Percentiles rank a stretch among this genome's conserved stretches.
Evolutionary conservation across 2,888 invertebrate genomes (phyloP).

Genomic region (Cartodere bifasciata): DNA sequence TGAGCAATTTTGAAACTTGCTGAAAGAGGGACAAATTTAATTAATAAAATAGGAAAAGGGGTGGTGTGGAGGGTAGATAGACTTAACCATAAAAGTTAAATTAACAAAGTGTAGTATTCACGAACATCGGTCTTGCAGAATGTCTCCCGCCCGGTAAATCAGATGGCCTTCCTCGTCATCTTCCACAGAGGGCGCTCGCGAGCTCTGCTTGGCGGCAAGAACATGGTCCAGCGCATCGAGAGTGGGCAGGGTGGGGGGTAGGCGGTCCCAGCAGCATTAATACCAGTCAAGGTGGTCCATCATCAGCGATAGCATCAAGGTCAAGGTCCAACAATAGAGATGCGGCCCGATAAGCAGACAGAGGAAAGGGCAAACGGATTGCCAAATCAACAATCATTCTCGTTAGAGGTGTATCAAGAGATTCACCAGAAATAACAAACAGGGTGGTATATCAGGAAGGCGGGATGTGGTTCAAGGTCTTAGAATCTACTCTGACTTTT

Average conservation of each 20-base stretch:
- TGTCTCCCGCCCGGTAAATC: conserved; percentile 97
- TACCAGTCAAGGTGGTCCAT: conserved; percentile 24
- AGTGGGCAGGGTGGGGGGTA: conserved; percentile 13
- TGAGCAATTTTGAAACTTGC: too few relatives aligned
- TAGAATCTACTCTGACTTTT: too few relatives aligned
- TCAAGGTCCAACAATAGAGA: conserved; percentile 36
- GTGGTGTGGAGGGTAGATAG: too few relatives aligned
- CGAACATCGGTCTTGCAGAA: conserved; percentile 99
- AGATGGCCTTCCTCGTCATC: conserved; percentile 99
- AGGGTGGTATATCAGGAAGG: conserved; percentile 30
- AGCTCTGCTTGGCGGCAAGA: conserved; percentile 48
- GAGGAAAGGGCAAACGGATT: conserved; percentile 53
- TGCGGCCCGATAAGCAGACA: conserved; percentile 51
- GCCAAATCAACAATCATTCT: conserved; percentile 45
- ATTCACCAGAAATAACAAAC: conserved; percentile 29
- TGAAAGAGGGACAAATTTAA: too few relatives aligned
- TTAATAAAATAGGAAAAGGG: too few relatives aligned
- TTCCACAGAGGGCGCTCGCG: conserved; percentile 86
- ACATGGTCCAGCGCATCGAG: conserved; percentile 13
- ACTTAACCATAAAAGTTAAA: conserved; percentile 30
- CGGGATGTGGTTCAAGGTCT: too few relatives aligned
- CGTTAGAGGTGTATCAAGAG: conserved; percentile 30
- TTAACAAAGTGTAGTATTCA: conserved; percentile 50
- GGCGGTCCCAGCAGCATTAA: conserved; percentile 30
- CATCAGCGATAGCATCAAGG: conserved; percentile 41